Evolutionary conservation across 1,140 invertebrate species (phyloP), one percentile per base, ranked within the genome.

Genomic region (Agrilus planipennis): DNA sequence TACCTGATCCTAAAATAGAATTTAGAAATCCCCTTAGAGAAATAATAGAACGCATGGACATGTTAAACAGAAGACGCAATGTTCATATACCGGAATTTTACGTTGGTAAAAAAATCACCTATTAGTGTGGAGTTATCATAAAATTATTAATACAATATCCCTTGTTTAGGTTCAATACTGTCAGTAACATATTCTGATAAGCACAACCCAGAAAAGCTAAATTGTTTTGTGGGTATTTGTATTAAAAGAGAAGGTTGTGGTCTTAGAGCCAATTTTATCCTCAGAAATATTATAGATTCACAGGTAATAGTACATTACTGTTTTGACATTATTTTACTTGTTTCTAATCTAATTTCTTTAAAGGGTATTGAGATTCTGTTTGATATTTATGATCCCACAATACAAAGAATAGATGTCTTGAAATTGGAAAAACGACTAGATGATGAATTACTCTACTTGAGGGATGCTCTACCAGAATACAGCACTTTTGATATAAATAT

Each of bases 61-160:
- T 99, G 94, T 51, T 97, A 1, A 77, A 79, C 34, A 71, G 95
- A 42, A 74, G 92, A 54, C 65, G 63, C 39, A 67, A 84, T 43
- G 71, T 99, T 41, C 79, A 86, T 57, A 86, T 99, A 48, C 95
- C 95, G 3, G 92, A 96, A 63, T 98, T 98, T 70, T 97, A 96
- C 72, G 91, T 96, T 56, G 93, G 85, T 84, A 62, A 65, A n/a
- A n/a, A n/a, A n/a, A n/a, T n/a, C n/a, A n/a, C n/a, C n/a, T n/a
- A n/a, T n/a, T n/a, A n/a, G n/a, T n/a, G n/a, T n/a, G n/a, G n/a
- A n/a, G n/a, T n/a, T n/a, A n/a, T n/a, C n/a, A n/a, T n/a, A n/a
- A n/a, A n/a, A n/a, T n/a, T n/a, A n/a, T n/a, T n/a, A n/a, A n/a
- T n/a, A n/a, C n/a, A n/a, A n/a, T n/a, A n/a, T n/a, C n/a, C n/a